phyloP scores from a whole-genome alignment of 2,888 invertebrate species.

The Rhaphigaster nebulosa region DNA sequence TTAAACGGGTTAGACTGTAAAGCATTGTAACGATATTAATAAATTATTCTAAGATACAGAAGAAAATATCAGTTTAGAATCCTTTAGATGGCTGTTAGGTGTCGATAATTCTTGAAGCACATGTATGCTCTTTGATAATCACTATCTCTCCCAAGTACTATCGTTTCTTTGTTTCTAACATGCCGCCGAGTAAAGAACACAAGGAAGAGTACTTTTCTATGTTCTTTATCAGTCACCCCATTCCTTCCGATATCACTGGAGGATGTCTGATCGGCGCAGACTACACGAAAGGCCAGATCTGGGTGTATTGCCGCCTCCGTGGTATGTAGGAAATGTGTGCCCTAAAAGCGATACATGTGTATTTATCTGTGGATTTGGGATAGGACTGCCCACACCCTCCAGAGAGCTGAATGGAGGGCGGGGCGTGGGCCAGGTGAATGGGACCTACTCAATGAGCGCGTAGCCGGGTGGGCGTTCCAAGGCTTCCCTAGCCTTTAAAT shows the following conservation, averaged over 20 bases:
- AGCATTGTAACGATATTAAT: not conserved
- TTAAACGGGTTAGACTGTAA: not conserved
- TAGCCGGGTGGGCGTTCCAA: slow-evolving; percentile 36
- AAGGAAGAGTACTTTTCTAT: slow-evolving; percentile 34
- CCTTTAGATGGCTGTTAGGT: not conserved
- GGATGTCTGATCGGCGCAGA: not conserved
- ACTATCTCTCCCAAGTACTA: not conserved
- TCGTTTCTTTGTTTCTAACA: not conserved
- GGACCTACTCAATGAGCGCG: slow-evolving; percentile 39
- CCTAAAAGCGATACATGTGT: slow-evolving; percentile 23
- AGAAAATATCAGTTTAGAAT: not conserved
- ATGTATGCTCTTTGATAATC: not conserved
- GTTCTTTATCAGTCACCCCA: not conserved
- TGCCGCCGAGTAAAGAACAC: not conserved
- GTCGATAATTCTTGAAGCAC: not conserved
- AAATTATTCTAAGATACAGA: not conserved
- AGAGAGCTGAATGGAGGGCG: slow-evolving; percentile 40
- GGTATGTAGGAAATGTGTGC: not conserved
- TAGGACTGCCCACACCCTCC: not conserved
- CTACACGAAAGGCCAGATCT: slow-evolving; percentile 15
- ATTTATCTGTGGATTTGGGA: slow-evolving; percentile 13
- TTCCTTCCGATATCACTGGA: not conserved
- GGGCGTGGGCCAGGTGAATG: slow-evolving; percentile 47
- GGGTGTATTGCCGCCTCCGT: not conserved
- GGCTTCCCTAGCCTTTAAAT: slow-evolving; percentile 17